These are phyloP conservation scores for Torymus auratus DNA, from an alignment of 2,888 invertebrate species.

Conservation along the genomic window DNA sequence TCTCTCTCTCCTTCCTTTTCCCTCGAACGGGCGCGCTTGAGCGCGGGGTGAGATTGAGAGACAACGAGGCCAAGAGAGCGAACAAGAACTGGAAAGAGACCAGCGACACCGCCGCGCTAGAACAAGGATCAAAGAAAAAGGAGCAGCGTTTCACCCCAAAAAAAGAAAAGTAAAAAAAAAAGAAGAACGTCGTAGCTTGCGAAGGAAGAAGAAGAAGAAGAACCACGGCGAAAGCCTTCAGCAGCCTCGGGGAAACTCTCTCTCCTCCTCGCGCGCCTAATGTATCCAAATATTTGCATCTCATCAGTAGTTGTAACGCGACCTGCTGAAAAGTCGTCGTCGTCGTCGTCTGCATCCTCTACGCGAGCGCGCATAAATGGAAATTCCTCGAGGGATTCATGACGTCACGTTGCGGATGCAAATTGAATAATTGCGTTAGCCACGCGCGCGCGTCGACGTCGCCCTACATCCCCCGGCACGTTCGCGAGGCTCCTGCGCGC, in stretches of 20 bases:
- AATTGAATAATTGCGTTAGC: slow-evolving; percentile 56
- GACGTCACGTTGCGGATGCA: slow-evolving; percentile 54
- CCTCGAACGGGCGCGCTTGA: background rate
- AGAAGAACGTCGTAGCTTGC: no score
- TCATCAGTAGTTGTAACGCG: slow-evolving; percentile 46
- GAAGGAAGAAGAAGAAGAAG: background rate
- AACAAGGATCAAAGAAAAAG: background rate
- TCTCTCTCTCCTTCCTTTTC: background rate
- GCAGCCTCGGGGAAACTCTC: background rate
- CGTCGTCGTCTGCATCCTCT: background rate
- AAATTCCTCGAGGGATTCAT: slow-evolving; percentile 56
- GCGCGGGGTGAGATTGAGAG: background rate
- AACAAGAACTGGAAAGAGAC: background rate
- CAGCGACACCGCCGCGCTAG: background rate
- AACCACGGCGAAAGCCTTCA: background rate
- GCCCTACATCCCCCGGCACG: slow-evolving; percentile 13
- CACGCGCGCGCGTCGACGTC: background rate
- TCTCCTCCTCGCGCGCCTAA: slow-evolving; percentile 7
- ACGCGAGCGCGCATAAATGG: slow-evolving; percentile 38
- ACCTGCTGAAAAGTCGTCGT: slow-evolving; percentile 26
- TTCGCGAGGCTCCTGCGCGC: background rate
- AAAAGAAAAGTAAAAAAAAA: no score
- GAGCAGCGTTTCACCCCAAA: no score
- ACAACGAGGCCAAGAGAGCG: background rate
- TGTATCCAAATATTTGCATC: slow-evolving; percentile 56